Conservation (phyloP, 2,797 vertebrate species). For the Gorsachius magnificus region DNA sequence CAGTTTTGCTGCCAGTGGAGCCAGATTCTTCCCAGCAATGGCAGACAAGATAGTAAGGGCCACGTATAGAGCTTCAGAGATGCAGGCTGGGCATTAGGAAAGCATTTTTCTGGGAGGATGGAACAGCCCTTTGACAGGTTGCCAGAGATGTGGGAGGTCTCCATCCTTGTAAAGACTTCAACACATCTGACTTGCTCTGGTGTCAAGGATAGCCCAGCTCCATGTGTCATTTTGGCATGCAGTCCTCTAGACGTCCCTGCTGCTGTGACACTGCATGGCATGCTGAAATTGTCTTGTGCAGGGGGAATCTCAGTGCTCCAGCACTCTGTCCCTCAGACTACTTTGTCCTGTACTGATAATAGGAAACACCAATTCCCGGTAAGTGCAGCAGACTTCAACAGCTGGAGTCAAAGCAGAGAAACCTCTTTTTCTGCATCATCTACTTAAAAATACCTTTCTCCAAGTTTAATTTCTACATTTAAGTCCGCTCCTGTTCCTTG, state of each 20-base stretch:
- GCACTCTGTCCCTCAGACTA: neutral
- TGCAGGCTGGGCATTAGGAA: neutral
- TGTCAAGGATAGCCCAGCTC: neutral
- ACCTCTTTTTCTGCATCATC: neutral
- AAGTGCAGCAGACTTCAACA: neutral
- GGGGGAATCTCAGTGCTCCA: fast-evolving
- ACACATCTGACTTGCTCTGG: neutral
- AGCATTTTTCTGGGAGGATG: neutral
- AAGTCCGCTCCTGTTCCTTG: neutral
- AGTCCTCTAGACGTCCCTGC: neutral
- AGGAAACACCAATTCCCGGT: neutral
- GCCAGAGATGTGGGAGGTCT: neutral
- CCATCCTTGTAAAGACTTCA: neutral
- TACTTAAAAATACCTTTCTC: neutral
- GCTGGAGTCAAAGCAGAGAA: neutral
- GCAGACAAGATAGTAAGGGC: neutral
- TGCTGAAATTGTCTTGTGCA: neutral
- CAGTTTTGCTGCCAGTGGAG: neutral
- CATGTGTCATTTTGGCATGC: neutral
- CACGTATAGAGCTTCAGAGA: neutral
- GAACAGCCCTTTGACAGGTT: neutral
- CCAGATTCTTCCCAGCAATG: neutral
- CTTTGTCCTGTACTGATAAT: neutral
- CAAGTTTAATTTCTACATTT: neutral
- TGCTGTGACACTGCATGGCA: neutral